Conservation (phyloP, 1,140 invertebrate species). For the Magallana gigas region DNA sequence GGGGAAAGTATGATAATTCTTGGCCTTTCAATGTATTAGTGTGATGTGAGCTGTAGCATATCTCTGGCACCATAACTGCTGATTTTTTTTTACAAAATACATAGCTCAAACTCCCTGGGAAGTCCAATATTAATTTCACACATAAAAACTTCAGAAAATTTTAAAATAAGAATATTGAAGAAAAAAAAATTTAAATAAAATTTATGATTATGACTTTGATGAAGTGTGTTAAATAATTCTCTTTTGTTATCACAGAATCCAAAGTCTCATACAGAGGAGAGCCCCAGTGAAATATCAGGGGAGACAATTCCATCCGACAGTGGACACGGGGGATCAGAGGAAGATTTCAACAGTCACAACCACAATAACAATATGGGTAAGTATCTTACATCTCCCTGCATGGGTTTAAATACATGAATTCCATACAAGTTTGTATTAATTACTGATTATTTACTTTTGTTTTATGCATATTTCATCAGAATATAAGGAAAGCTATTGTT, state of each 20-base stretch:
- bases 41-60: not conserved
- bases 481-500: too few species aligned
- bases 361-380: constrained; percentile 32
- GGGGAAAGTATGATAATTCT: not conserved
- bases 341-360: constrained; percentile 48
- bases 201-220: too few species aligned
- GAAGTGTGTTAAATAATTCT: not conserved
- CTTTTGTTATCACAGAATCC: not conserved
- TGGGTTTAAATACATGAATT: too few species aligned
- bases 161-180: too few species aligned
- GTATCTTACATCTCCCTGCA: not conserved
- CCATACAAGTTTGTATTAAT: too few species aligned
- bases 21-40: not conserved
- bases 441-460: too few species aligned
- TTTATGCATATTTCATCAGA: too few species aligned
- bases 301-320: constrained; percentile 48
- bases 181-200: too few species aligned
- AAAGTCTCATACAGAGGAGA: constrained; percentile 41
- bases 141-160: not conserved
- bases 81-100: not conserved
- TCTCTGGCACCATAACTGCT: not conserved
- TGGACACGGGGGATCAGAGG: constrained; percentile 51
- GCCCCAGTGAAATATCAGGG: constrained; percentile 47
- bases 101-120: not conserved
- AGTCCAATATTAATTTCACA: not conserved